These are phyloP conservation scores for Calonectris borealis DNA, from an alignment of 2,113 vertebrate species.

Conservation along the genomic window DNA sequence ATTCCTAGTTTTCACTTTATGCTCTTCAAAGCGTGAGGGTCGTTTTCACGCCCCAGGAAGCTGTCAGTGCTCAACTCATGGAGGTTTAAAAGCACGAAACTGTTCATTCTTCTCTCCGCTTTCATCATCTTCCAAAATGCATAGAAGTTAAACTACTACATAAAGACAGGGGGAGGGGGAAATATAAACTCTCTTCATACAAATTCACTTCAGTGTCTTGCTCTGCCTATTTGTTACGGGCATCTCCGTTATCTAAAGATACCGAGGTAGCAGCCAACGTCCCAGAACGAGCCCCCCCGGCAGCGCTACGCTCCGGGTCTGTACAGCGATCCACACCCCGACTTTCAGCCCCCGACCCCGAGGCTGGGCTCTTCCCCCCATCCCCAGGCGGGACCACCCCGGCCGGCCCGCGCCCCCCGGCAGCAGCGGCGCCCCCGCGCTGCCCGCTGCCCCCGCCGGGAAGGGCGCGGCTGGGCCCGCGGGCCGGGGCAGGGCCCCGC, in stretches of 20 bases:
- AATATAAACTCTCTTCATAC: neutral
- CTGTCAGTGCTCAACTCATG: neutral
- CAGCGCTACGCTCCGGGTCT: neutral
- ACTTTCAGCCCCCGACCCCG: too few species aligned
- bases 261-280: neutral
- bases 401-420: too few species aligned
- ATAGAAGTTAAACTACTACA: neutral
- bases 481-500: too few species aligned
- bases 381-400: neutral
- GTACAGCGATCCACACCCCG: accelerated
- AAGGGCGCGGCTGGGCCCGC: too few species aligned
- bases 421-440: too few species aligned
- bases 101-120: neutral
- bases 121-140: neutral
- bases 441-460: too few species aligned
- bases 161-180: accelerated
- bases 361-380: neutral
- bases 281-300: neutral
- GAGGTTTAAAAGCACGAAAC: neutral
- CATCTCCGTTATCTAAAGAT: neutral
- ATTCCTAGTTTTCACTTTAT: neutral
- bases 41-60: neutral
- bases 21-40: neutral
- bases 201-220: neutral
- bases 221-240: neutral